phyloP scores from a whole-genome alignment of 2,797 vertebrate species.

The Gallinago solitaria region DNA sequence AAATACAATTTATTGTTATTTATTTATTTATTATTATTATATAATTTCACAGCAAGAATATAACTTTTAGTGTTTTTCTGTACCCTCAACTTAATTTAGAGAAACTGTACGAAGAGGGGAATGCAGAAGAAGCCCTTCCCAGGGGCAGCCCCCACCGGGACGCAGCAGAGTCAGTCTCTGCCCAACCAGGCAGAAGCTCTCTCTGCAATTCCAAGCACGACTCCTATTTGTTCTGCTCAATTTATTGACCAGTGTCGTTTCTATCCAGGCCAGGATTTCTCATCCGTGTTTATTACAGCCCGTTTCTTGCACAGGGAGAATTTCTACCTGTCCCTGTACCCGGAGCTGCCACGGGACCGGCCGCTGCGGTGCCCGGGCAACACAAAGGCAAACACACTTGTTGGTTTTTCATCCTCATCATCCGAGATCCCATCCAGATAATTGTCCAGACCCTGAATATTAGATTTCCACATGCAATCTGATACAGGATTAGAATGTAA shows the following conservation, averaged over 20 bases:
- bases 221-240: background rate
- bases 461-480: background rate
- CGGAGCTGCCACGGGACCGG: background rate
- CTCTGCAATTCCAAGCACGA: background rate
- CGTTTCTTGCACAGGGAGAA: background rate
- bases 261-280: background rate
- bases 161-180: background rate
- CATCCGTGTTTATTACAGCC: background rate
- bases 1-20: background rate
- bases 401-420: background rate
- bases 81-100: background rate
- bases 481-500: background rate
- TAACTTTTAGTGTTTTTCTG: background rate
- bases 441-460: background rate
- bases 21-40: too few relatives aligned
- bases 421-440: background rate
- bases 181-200: background rate
- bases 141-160: too few relatives aligned
- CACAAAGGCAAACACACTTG: background rate
- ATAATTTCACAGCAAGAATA: background rate
- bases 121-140: fast-evolving
- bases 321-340: background rate
- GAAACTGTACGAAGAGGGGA: background rate
- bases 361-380: background rate
- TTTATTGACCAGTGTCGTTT: background rate